Evolutionary conservation across 2,113 vertebrate genomes (phyloP), one percentile per base, ranked within the genome.

Genomic region (Elgaria multicarinata): DNA sequence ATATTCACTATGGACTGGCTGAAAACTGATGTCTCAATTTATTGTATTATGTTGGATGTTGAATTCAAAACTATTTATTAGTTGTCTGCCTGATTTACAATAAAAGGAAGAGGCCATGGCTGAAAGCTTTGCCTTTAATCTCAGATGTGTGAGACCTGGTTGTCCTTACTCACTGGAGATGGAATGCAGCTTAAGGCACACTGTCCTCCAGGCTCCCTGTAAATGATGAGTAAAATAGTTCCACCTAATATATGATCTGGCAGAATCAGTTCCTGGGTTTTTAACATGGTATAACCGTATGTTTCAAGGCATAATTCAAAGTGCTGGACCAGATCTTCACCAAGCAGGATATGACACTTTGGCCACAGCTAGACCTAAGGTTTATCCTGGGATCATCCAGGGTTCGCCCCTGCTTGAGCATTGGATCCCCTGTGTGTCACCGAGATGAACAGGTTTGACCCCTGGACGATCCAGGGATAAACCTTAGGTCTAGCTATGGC

Each of bases 1-100:
- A 75, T 71, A 4, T 62, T 4, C 0, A 1, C 39, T 0, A 0
- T 85, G 83, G 87, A 33, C 42, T 83, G 87, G 64, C 85, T 83
- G 12, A 14, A 87, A 16, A 13, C 66, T 31, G n/a, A 26, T 93
- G 53, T 89, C 3, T 87, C 86, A 18, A 31, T 53, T n/a, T 89
- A 50, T 1, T 84, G 31, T 44, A 64, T 55, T 31, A 16, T 4
- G 33, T 10, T 72, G 33, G 33, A 44, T 31, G 12, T 58, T 33
- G 39, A 62, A 75, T 28, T 58, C 53, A 55, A n/a, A 55, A 12
- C 20, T 14, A 8, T 69, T n/a, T 84, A 84, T 53, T 72, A 53
- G 44, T 58, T 42, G 24, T 86, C 26, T 4, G 16, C 10, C 24
- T 75, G 69, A 85, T 58, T 85, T 74, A 16, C 69, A 44, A 84